Evolutionary conservation across 2,888 invertebrate genomes (phyloP), one percentile per base, ranked within the genome.

Genomic region (Andrena haemorrhoa): DNA sequence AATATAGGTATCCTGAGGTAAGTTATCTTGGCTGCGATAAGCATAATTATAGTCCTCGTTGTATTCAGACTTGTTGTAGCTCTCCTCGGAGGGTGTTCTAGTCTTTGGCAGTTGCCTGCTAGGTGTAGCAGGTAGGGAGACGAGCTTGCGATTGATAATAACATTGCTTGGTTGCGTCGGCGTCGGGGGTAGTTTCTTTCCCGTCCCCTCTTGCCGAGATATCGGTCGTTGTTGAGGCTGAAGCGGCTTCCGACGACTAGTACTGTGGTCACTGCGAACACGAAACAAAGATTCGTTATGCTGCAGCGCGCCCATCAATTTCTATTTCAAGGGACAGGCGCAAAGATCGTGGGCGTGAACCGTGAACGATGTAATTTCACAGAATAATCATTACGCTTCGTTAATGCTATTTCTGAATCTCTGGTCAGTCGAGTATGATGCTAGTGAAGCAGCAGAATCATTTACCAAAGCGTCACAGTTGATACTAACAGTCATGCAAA

Each of bases 11-110:
- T 92, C 92, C 79, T 93, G 92, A 73, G 95, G 95, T 87, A 96
- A 93, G 93, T 96, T 96, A 93, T 96, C 96, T 89, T 95, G 95
- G 94, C 96, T 96, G 89, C 95, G 95, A 94, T 96, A 96, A 93
- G 96, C 96, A 93, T 96, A 96, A 93, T 96, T 96, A 92, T 96
- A 96, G 93, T 96, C 96, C 92, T 96, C 96, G 93, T 96, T 96
- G 93, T 96, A 96, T 83, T 94, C 94, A 86, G 92, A 93, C 86
- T 94, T 94, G 86, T 94, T 94, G 81, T 94, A 94, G 88, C 88
- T 91, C 86, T 94, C 92, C 83, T 93, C 91, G 75, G 92, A 91
- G 86, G 92, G 90, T 81, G 91, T 90, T 87, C 91, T 88, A 49
- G 92, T 91, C 85, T 90, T 90, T 86, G 95, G 95, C 88, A 95